phyloP scores from a whole-genome alignment of 1,140 invertebrate species.

The Pachyrhynchus sulphureomaculatus region DNA sequence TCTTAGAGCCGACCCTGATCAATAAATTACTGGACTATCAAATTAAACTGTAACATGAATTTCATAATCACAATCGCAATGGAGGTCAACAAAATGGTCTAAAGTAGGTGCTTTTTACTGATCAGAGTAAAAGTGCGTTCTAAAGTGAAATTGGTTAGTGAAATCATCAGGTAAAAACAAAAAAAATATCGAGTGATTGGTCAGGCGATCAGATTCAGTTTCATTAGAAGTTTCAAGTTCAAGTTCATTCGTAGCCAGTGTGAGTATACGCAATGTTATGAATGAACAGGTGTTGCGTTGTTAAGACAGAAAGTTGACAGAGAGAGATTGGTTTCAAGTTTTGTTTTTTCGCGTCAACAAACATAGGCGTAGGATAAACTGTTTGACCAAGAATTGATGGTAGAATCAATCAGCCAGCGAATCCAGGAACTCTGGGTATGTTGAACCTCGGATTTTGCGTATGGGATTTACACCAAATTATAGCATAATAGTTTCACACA shows the following conservation, averaged over 20 bases:
- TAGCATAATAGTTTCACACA: no score
- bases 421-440: no score
- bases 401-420: no score
- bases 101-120: constrained; percentile 24
- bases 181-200: constrained; percentile 24
- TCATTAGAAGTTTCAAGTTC: constrained; percentile 51
- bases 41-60: constrained; percentile 11
- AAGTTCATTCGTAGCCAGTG: constrained; percentile 50
- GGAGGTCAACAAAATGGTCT: constrained; percentile 26
- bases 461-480: no score
- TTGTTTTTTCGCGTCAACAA: constrained; percentile 18
- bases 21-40: constrained; percentile 8
- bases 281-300: constrained; percentile 43
- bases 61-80: constrained; percentile 25
- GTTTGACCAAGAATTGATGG: background rate
- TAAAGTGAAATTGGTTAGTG: constrained; percentile 27
- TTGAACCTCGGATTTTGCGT: no score
- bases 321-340: constrained; percentile 23
- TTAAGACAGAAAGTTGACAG: constrained; percentile 34
- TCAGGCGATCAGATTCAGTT: constrained; percentile 43
- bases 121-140: constrained; percentile 26
- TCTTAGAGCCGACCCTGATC: background rate
- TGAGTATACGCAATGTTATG: constrained; percentile 44
- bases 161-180: constrained; percentile 27
- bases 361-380: constrained; percentile 18